Percentiles rank a stretch among this genome's conserved stretches.
These are phyloP conservation scores for Callorhinus ursinus DNA, from an alignment of 2,113 vertebrate species.

Conservation along the genomic window DNA sequence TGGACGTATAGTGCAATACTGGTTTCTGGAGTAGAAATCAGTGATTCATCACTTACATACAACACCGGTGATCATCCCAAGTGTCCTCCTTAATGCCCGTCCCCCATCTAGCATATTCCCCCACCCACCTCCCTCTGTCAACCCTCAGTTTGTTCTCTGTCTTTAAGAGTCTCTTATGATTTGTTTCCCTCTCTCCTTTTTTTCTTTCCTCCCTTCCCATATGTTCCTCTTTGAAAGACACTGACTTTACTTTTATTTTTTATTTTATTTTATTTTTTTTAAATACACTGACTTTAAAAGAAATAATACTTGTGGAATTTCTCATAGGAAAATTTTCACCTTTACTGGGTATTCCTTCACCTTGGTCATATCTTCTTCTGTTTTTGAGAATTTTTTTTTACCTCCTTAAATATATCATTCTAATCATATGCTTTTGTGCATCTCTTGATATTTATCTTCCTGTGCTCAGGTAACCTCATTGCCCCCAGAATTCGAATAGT, in stretches of 20 bases:
- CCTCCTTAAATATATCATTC: background rate
- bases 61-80: background rate
- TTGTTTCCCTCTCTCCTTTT: background rate
- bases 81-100: background rate
- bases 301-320: constrained; percentile 6
- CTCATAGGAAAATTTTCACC: constrained; percentile 6
- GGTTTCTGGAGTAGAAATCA: background rate
- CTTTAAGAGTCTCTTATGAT: background rate
- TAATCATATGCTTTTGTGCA: background rate
- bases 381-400: constrained; percentile 36
- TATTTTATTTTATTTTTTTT: no score
- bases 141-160: background rate
- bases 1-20: background rate
- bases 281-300: background rate
- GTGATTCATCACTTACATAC: background rate
- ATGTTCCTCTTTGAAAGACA: background rate
- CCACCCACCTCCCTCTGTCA: background rate
- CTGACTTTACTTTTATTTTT: no score
- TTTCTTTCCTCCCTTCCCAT: background rate
- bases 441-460: constrained; percentile 2
- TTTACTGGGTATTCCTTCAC: background rate
- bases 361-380: constrained; percentile 37
- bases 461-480: constrained; percentile 37
- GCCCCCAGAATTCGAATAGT: background rate
- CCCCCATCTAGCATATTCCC: background rate